Base-by-base conservation (phyloP, 2,888 invertebrate species). In the Aromia moschata region DNA sequence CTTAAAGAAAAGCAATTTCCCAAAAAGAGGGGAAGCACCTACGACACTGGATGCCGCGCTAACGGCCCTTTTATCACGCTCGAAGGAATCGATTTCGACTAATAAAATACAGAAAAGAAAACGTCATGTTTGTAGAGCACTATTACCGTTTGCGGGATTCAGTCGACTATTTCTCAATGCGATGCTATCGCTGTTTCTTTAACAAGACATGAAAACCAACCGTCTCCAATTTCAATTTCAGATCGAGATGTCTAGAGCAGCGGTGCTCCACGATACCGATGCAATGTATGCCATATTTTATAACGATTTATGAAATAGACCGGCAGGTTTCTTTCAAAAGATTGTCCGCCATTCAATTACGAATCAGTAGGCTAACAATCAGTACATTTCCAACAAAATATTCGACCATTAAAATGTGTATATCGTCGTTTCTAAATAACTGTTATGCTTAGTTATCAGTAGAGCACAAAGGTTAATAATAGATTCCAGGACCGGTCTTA, bases 41-140 rank as follows among this genome's bases (percentile, higher is more conserved):
- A 61, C 65, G 63, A 49, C 66, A 60, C 65, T 64, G 67, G 52
- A 57, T 56, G 57, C 56, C 57, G 49, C 56, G 55, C 56, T 63
- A 62, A 66, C 60, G 55, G 49, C 62, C 58, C 67, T 67, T 61
- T 64, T 65, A 67, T 67, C 68, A 64, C 66, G 65, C 67, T 67
- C 54, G 56, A 67, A 65, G 70, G 62, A 71, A 70, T 72, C 71
- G 69, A 71, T 72, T 70, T 64, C 66, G 47, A 45, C 68, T 66
- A 71, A 71, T 71, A 70, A 72, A 71, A 72, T 68, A 68, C 62
- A 64, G 69, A 71, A 69, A 67, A 67, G 67, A 65, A 68, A 70
- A 65, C 63, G 65, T 67, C 64, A 62, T 72, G 72, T 70, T 70
- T 72, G 70, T 60, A 59, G 63, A 67, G 60, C 56, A 60, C 60